Base-by-base conservation (phyloP, 2,113 vertebrate genomes). In the Galemys pyrenaicus region DNA sequence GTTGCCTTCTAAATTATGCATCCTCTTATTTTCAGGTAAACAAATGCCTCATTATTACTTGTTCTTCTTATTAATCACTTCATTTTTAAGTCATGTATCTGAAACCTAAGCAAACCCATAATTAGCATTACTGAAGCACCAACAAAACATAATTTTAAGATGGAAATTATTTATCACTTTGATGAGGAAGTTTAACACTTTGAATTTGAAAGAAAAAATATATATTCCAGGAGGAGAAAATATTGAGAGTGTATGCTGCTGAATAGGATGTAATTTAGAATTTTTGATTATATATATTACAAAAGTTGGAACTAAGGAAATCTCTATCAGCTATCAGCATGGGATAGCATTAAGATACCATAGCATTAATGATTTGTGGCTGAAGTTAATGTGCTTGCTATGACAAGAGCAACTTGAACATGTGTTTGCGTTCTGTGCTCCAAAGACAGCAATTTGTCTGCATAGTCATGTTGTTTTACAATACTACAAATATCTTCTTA, bases 1-100 rank as follows among this genome's bases (percentile, higher is more conserved):
- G 62, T 71, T 75, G 74, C 93, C 60, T 28, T 49, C n/a, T 96
- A 83, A 95, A 98, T 97, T 97, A 97, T 97, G 94, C 81, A 97
- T 94, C 75, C 0, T 92, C 71, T 73, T 93, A 60, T 97, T 97
- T 96, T 78, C 87, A 97, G 92, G 70, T 94, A 97, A 95, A 96
- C 54, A 96, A 94, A 91, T 95, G 60, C n/a, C 58, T 93, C 84
- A 75, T 96, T 89, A 93, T 75, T 81, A 51, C 32, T 24, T 67
- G 64, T 56, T 82, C 26, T 93, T 93, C 39, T 93, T 92, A 32
- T 54, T 94, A 95, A 95, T 51, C 20, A 41, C 37, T 28, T 90
- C 67, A 62, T 97, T 92, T 93, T 92, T 46, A 95, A 92, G 26
- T 79, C n/a, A 77, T 84, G 22, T 44, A 70, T 96, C 51, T 93